A percentile compares a stretch with the other conserved stretches of the same genome.
Conservation (phyloP, 23 tunicate genomes). For the Diplosoma virens region DNA sequence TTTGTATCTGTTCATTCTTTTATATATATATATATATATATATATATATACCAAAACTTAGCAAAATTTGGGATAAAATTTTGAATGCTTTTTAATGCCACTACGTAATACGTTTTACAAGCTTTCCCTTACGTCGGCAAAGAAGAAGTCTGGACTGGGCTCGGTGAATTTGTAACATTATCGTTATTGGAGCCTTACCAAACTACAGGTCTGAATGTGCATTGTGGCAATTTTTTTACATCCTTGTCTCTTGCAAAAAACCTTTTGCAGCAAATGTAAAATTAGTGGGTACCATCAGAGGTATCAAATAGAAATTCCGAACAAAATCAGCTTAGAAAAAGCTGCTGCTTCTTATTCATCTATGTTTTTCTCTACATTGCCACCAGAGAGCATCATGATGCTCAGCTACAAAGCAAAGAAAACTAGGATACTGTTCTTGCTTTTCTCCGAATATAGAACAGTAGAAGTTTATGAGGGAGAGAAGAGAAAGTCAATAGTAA, state of each 20-base stretch:
- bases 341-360: constrained; percentile 37
- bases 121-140: constrained; percentile 21
- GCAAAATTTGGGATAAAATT: constrained; percentile 30
- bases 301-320: background rate
- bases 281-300: too few species aligned
- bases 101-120: constrained; percentile 11
- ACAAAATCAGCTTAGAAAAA: constrained; percentile 1
- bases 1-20: constrained; percentile 1
- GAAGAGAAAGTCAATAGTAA: background rate
- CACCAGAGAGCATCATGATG: constrained; percentile 25
- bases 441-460: background rate
- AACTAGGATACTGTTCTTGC: constrained; percentile 6
- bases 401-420: constrained; percentile 31
- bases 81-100: constrained; percentile 18
- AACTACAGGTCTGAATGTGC: constrained; percentile 25
- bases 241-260: background rate
- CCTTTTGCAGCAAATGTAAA: background rate
- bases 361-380: constrained; percentile 23
- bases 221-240: constrained; percentile 21
- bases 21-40: too few species aligned
- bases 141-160: constrained; percentile 14
- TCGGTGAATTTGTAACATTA: constrained; percentile 24
- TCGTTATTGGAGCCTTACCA: constrained; percentile 10
- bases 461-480: background rate
- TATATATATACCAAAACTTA: constrained; percentile 23